These are phyloP conservation scores for Onychomys arenicola DNA, from an alignment of 2,797 vertebrate species.

Conservation along the genomic window DNA sequence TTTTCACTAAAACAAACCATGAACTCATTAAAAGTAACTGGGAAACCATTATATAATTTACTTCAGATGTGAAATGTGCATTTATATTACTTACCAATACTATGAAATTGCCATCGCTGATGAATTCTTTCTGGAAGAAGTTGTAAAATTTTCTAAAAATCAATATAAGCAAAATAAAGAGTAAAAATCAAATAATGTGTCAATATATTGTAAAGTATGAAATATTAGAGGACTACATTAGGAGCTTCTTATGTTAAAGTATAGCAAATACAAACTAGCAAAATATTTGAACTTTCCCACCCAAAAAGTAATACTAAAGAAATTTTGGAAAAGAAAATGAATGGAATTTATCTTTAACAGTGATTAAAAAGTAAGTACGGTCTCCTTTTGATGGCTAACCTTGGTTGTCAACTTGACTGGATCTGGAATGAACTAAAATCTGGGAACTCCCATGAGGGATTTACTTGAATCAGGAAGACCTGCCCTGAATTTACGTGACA, in stretches of 20 bases:
- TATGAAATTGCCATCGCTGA: conserved; percentile 99
- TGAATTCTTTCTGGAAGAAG: conserved; percentile 98
- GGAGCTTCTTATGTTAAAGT: background rate
- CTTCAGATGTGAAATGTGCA: conserved; percentile 44
- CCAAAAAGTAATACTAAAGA: conserved; percentile 17
- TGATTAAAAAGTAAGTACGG: conserved; percentile 24
- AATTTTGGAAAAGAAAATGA: conserved; percentile 41
- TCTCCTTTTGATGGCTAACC: conserved; percentile 24
- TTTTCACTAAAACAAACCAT: conserved; percentile 41
- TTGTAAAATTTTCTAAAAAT: conserved; percentile 97
- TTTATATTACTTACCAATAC: conserved; percentile 92
- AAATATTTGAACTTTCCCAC: background rate
- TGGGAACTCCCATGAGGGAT: background rate
- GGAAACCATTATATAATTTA: conserved; percentile 47
- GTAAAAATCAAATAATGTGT: conserved; percentile 62
- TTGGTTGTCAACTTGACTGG: background rate
- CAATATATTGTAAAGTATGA: conserved; percentile 36
- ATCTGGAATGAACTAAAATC: background rate
- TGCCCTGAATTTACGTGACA: background rate
- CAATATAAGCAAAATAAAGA: conserved; percentile 71
- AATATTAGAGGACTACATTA: conserved; percentile 37
- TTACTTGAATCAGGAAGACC: background rate
- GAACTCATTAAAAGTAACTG: conserved; percentile 45
- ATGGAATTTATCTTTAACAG: conserved; percentile 34
- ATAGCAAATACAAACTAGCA: background rate